These are phyloP conservation scores for Octomys mimax DNA, from an alignment of 2,797 vertebrate species.

Conservation along the genomic window DNA sequence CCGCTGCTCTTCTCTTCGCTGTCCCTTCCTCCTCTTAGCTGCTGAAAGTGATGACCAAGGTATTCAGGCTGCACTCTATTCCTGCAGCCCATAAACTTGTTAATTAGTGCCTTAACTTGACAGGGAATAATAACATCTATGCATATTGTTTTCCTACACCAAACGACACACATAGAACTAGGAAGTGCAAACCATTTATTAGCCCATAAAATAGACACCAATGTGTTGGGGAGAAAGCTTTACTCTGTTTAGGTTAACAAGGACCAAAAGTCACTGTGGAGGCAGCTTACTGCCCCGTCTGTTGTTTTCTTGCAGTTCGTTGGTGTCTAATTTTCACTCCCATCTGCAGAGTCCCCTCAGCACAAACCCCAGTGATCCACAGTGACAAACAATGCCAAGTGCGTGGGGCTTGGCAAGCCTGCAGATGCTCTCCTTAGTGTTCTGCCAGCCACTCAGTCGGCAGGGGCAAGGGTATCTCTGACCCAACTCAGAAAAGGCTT, in stretches of 20 bases:
- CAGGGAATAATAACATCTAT: constrained; percentile 11
- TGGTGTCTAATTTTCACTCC: neutral
- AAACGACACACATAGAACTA: neutral
- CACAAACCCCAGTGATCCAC: neutral
- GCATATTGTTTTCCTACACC: constrained; percentile 12
- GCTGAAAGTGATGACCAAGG: constrained; percentile 26
- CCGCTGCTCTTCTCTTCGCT: neutral
- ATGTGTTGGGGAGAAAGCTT: neutral
- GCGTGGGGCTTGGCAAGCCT: neutral
- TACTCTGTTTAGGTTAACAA: neutral
- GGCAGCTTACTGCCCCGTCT: neutral
- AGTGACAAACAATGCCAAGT: neutral
- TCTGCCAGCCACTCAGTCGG: neutral
- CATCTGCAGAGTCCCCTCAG: neutral
- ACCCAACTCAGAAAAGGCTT: neutral
- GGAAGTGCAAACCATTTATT: neutral
- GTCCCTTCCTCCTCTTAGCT: neutral
- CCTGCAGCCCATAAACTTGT: neutral
- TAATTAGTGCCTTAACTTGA: constrained; percentile 7
- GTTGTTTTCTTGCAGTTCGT: constrained; percentile 10
- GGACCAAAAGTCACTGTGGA: neutral
- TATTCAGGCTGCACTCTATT: neutral
- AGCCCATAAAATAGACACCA: neutral
- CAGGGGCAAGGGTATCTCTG: neutral
- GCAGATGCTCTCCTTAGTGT: neutral